Conservation (phyloP, 2,888 invertebrate species). For the Leucophenga maculata region DNA sequence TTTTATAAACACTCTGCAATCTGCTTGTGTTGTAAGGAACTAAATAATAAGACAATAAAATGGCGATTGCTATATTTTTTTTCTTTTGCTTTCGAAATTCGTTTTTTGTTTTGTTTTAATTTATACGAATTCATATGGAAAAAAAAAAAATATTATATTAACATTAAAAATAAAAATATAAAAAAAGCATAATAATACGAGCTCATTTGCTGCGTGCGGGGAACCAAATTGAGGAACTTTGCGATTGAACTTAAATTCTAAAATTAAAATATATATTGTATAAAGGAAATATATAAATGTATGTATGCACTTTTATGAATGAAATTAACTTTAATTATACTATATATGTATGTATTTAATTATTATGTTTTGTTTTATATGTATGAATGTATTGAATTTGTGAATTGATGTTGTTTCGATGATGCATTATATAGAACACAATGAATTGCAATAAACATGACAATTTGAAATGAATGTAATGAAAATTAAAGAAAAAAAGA, state of each 20-base stretch:
- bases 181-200: not conserved
- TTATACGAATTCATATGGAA: conserved; percentile 17
- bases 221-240: too few relatives aligned
- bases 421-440: conserved; percentile 49
- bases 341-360: too few relatives aligned
- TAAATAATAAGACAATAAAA: conserved; percentile 11
- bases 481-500: too few relatives aligned
- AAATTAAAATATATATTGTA: too few relatives aligned
- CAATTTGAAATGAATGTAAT: conserved; percentile 45
- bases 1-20: conserved; percentile 17
- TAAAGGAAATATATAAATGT: too few relatives aligned
- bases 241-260: too few relatives aligned
- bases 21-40: conserved; percentile 27
- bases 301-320: too few relatives aligned
- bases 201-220: too few relatives aligned
- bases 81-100: too few relatives aligned
- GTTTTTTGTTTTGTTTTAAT: conserved; percentile 28
- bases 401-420: not conserved
- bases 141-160: conserved; percentile 32
- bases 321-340: too few relatives aligned
- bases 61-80: not conserved
- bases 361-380: too few relatives aligned
- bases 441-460: conserved; percentile 57
- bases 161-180: conserved; percentile 45
- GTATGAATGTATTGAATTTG: too few relatives aligned